Conservation (phyloP, 2,888 invertebrate species). For the Lapara coniferarum region DNA sequence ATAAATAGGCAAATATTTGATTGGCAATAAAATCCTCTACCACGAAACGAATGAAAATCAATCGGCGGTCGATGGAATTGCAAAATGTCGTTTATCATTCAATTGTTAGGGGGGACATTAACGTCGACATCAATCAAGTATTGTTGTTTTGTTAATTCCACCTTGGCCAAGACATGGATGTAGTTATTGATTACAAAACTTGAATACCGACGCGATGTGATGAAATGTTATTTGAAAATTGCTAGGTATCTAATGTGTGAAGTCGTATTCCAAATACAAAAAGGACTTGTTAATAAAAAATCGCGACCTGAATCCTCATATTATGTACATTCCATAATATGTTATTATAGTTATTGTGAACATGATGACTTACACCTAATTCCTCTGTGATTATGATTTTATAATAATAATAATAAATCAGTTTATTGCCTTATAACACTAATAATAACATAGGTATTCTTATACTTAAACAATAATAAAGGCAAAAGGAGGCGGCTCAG, state of each 20-base stretch:
- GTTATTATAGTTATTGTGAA: no score
- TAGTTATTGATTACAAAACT: slow-evolving; percentile 40
- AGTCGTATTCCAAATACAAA: no score
- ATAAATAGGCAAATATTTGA: slow-evolving; percentile 42
- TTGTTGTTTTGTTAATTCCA: slow-evolving; percentile 48
- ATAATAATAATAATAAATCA: no score
- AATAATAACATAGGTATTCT: no score
- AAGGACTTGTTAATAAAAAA: no score
- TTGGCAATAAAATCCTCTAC: slow-evolving; percentile 57
- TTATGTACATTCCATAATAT: no score
- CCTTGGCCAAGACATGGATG: slow-evolving; percentile 35
- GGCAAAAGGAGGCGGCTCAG: no score
- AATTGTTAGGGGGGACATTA: slow-evolving; percentile 64
- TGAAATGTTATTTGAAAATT: slow-evolving; percentile 25
- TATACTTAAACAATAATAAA: no score
- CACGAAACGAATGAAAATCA: slow-evolving; percentile 58
- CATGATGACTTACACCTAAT: no score
- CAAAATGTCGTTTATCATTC: slow-evolving; percentile 72
- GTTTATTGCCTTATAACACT: no score
- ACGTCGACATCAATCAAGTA: slow-evolving; percentile 64
- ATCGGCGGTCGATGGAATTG: slow-evolving; percentile 55
- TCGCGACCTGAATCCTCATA: no score
- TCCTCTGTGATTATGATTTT: no score
- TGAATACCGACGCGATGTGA: neutral
- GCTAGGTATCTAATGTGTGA: neutral